phyloP scores from a whole-genome alignment of 1,140 invertebrate genomes.

The Octopus bimaculoides region DNA sequence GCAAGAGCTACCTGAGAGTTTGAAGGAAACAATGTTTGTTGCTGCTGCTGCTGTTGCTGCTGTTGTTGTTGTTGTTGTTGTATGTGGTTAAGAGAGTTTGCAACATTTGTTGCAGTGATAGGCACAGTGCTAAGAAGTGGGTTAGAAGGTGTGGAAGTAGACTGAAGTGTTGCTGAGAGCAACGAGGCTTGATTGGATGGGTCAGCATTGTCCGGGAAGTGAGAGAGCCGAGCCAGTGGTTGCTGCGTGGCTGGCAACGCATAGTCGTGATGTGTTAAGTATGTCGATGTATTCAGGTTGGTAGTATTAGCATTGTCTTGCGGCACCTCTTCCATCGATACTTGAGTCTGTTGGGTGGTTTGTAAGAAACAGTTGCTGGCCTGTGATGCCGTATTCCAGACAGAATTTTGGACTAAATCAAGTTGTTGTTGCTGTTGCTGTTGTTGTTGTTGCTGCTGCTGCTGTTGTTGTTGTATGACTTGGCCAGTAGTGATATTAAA shows the following conservation, averaged over 20 bases:
- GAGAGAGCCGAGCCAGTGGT: background rate
- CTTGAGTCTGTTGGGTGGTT: conserved; percentile 24
- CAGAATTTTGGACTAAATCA: background rate
- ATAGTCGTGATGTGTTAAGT: conserved; percentile 12
- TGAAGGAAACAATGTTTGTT: background rate
- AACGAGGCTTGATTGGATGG: background rate
- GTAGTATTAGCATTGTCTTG: background rate
- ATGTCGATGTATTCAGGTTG: background rate
- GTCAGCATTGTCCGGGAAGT: background rate
- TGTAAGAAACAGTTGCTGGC: background rate
- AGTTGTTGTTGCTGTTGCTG: conserved; percentile 61
- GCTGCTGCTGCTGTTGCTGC: conserved; percentile 24
- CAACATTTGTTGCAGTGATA: background rate
- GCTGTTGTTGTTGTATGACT: conserved; percentile 27
- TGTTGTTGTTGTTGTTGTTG: conserved; percentile 18
- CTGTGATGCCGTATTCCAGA: conserved; percentile 2
- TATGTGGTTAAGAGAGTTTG: background rate
- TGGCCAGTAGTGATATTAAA: background rate
- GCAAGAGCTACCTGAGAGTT: conserved; percentile 1
- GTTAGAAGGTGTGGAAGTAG: background rate
- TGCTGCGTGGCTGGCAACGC: background rate
- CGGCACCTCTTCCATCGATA: background rate
- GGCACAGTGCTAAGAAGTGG: background rate
- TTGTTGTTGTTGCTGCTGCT: conserved; percentile 33
- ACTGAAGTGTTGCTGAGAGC: background rate